Percentiles rank a stretch among this genome's conserved stretches.
phyloP scores from a whole-genome alignment of 2,888 invertebrate genomes.

The Pterostichus niger region DNA sequence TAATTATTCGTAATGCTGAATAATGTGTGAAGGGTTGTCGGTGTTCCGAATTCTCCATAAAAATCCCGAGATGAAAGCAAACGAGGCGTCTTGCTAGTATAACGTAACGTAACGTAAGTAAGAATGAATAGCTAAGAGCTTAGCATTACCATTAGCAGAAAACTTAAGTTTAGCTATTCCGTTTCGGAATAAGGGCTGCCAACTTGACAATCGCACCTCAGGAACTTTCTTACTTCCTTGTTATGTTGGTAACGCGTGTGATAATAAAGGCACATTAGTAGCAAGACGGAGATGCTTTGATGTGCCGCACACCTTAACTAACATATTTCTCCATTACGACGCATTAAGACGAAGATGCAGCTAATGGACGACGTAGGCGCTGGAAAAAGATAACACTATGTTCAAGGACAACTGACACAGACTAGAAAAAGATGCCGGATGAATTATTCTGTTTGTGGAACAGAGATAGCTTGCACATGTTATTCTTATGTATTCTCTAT shows the following conservation, averaged over 20 bases:
- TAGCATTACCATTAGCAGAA: slow-evolving; percentile 75
- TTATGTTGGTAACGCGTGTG: slow-evolving; percentile 64
- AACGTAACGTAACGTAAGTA: slow-evolving; percentile 41
- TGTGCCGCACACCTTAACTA: slow-evolving; percentile 60
- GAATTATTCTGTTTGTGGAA: slow-evolving; percentile 63
- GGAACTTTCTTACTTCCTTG: slow-evolving; percentile 66
- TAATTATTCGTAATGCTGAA: slow-evolving; percentile 15
- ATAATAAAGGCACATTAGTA: slow-evolving; percentile 66
- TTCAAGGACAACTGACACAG: slow-evolving; percentile 40
- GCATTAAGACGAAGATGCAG: slow-evolving; percentile 60
- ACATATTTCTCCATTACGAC: slow-evolving; percentile 64
- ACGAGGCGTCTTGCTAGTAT: slow-evolving; percentile 4
- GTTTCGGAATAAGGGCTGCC: slow-evolving; percentile 74
- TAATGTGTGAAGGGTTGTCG: slow-evolving; percentile 30
- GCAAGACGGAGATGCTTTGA: slow-evolving; percentile 57
- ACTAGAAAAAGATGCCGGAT: slow-evolving; percentile 57
- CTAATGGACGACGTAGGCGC: slow-evolving; percentile 40
- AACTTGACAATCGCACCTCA: slow-evolving; percentile 66
- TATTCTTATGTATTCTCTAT: slow-evolving; percentile 62
- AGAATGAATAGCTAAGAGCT: slow-evolving; percentile 59
- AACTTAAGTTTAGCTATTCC: slow-evolving; percentile 77
- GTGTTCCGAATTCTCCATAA: slow-evolving; percentile 31
- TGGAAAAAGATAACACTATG: slow-evolving; percentile 41
- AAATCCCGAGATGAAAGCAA: slow-evolving; percentile 44
- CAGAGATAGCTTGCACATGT: not conserved